Evolutionary conservation across 2,888 invertebrate genomes (phyloP).

Genomic region (Cactoblastis cactorum): DNA sequence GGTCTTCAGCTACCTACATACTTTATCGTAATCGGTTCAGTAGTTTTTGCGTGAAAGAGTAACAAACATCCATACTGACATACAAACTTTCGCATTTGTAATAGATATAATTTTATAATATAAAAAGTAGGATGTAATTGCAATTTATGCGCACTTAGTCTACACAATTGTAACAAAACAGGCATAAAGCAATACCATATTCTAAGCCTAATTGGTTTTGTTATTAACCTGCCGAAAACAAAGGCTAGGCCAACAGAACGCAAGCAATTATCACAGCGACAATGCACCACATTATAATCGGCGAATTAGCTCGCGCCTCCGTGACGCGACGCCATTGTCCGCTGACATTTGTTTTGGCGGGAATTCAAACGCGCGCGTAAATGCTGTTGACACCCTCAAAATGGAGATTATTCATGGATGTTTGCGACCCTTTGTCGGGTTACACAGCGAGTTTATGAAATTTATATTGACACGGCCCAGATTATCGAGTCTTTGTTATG

Average conservation of each 20-base stretch:
- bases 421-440: conserved; percentile 67
- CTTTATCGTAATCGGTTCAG: no score
- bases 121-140: no score
- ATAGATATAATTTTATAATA: no score
- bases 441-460: conserved; percentile 69
- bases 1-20: no score
- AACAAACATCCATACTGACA: no score
- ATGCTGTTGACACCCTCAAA: conserved; percentile 74
- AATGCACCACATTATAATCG: conserved; percentile 57
- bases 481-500: conserved; percentile 71
- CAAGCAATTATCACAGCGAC: conserved; percentile 58
- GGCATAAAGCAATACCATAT: background rate
- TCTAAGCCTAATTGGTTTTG: conserved; percentile 9
- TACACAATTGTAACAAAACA: background rate
- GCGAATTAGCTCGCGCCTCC: conserved; percentile 48
- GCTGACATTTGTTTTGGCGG: conserved; percentile 68
- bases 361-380: conserved; percentile 51
- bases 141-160: background rate
- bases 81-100: no score
- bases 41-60: no score
- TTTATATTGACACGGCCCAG: conserved; percentile 72
- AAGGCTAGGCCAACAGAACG: conserved; percentile 28
- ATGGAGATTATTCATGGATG: conserved; percentile 76
- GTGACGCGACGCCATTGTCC: conserved; percentile 51
- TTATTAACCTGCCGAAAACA: conserved; percentile 27